phyloP scores from a whole-genome alignment of 2,888 invertebrate species.

The Prosopocoilus inquinatus region DNA sequence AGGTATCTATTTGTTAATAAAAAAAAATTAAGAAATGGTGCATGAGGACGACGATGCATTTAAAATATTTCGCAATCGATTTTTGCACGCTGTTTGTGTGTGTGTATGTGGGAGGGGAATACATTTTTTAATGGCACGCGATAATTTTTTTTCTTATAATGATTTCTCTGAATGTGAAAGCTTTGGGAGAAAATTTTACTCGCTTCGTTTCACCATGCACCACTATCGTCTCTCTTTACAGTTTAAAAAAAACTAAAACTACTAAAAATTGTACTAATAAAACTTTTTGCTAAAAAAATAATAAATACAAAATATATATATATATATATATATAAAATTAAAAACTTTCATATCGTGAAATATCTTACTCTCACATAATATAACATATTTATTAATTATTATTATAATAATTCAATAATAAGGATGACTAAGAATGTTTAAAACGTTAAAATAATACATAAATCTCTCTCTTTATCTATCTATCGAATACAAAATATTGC shows the following conservation, averaged over 20 bases:
- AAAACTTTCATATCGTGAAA: conserved; percentile 5
- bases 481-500: conserved; percentile 8
- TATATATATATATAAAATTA: conserved; percentile 4
- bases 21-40: background rate
- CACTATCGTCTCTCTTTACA: background rate
- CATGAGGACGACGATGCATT: background rate
- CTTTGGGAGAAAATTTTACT: conserved; percentile 8
- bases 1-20: conserved; percentile 10
- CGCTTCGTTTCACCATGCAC: conserved; percentile 7
- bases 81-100: too few species aligned
- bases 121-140: conserved; percentile 8
- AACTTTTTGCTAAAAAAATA: conserved; percentile 12
- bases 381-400: conserved; percentile 5
- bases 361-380: background rate
- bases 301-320: conserved; percentile 8
- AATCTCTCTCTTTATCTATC: conserved; percentile 14
- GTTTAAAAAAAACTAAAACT: conserved; percentile 14
- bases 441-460: conserved; percentile 15
- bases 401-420: conserved; percentile 5
- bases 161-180: conserved; percentile 9
- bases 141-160: conserved; percentile 11
- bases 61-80: too few species aligned
- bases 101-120: too few species aligned
- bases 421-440: conserved; percentile 12
- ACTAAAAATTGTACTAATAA: conserved; percentile 18